phyloP scores from a whole-genome alignment of 2,888 invertebrate genomes.

The Dryadula phaetusa region DNA sequence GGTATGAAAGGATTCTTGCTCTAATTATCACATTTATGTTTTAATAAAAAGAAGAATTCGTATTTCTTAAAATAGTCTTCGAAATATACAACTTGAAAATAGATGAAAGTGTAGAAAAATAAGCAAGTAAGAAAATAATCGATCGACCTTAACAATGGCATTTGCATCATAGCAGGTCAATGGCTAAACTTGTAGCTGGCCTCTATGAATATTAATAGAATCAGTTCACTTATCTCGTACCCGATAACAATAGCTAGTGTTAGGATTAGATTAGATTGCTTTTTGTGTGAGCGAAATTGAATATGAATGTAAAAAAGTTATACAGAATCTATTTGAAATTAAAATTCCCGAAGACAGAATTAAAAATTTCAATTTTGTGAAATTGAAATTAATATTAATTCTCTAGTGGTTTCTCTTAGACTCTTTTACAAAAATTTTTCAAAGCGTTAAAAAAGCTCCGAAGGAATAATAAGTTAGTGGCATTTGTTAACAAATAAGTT shows the following conservation, averaged over 20 bases:
- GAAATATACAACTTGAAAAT: background rate
- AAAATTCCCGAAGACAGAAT: background rate
- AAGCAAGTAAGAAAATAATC: conserved; percentile 44
- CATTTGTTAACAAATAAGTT: too few relatives aligned
- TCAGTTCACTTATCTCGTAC: conserved; percentile 26
- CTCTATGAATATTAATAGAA: conserved; percentile 38
- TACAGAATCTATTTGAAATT: background rate
- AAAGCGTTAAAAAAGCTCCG: too few relatives aligned
- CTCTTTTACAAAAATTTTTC: too few relatives aligned
- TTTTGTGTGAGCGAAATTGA: conserved; percentile 21
- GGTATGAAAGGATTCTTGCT: conserved; percentile 14
- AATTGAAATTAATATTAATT: background rate
- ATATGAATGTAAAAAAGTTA: conserved; percentile 5
- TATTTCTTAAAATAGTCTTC: background rate
- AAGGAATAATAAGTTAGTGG: too few relatives aligned
- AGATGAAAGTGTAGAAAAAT: background rate
- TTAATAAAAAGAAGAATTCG: background rate
- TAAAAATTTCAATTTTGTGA: background rate
- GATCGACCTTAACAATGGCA: conserved; percentile 56
- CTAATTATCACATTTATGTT: conserved; percentile 19
- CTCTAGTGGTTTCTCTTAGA: too few relatives aligned
- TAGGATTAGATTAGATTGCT: conserved; percentile 13
- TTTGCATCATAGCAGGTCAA: conserved; percentile 50
- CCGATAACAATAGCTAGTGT: conserved; percentile 28
- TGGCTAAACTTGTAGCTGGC: conserved; percentile 37